phyloP scores from a whole-genome alignment of 1,140 invertebrate genomes.

The Drosophila bipectinata region DNA sequence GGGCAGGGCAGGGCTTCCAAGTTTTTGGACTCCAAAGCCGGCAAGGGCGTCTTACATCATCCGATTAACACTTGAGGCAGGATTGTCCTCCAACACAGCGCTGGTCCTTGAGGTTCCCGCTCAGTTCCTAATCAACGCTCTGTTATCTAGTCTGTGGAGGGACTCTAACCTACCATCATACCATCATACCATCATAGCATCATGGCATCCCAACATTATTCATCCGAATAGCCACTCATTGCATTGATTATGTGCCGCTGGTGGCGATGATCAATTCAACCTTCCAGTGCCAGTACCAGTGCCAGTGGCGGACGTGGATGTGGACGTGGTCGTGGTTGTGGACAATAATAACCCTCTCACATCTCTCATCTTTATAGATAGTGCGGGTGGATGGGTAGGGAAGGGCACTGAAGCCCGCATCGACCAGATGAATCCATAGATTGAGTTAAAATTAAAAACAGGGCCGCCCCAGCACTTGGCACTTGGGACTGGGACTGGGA shows the following conservation, averaged over 20 bases:
- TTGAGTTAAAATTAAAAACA: too few species aligned
- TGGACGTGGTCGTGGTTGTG: conserved; percentile 13
- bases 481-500: too few species aligned
- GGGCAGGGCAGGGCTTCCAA: too few species aligned
- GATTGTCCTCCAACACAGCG: too few species aligned
- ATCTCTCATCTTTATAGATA: background rate
- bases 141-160: background rate
- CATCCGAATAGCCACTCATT: background rate
- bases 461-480: too few species aligned
- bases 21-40: too few species aligned
- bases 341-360: conserved; percentile 31
- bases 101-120: too few species aligned
- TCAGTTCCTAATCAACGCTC: conserved; percentile 5
- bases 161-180: too few species aligned
- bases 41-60: too few species aligned
- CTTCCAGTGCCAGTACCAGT: conserved; percentile 41
- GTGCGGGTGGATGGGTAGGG: conserved; percentile 11
- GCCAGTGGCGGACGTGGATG: conserved; percentile 33
- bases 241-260: conserved; percentile 26
- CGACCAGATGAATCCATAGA: conserved; percentile 30
- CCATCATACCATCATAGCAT: too few species aligned
- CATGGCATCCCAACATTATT: too few species aligned
- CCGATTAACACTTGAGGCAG: too few species aligned
- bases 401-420: conserved; percentile 25
- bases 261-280: conserved; percentile 64